Conservation (phyloP, 1,140 invertebrate genomes). For the Drosophila sp. region DNA sequence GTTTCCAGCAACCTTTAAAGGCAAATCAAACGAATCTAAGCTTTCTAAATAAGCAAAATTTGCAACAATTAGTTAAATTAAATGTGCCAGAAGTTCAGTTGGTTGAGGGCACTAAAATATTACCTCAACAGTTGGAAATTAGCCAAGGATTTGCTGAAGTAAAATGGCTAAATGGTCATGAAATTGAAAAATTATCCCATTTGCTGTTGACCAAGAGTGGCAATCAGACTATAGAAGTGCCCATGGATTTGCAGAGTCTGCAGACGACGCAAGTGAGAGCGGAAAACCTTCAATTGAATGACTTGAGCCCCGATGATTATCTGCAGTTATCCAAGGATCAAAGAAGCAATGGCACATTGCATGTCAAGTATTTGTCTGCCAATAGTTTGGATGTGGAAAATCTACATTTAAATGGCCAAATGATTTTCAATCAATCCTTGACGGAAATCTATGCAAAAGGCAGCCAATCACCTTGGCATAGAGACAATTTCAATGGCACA, state of each 20-base stretch:
- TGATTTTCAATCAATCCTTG: conserved; percentile 50
- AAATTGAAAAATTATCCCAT: conserved; percentile 73
- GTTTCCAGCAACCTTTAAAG: conserved; percentile 78
- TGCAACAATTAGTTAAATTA: conserved; percentile 65
- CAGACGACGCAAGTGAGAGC: conserved; percentile 33
- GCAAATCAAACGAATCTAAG: conserved; percentile 63
- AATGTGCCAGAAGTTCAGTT: conserved; percentile 67
- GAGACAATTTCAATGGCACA: conserved; percentile 61
- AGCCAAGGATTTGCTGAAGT: conserved; percentile 65
- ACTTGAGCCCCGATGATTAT: conserved; percentile 31
- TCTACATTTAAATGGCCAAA: conserved; percentile 53
- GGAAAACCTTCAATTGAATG: conserved; percentile 37
- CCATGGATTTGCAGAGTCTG: conserved; percentile 51
- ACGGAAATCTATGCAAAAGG: conserved; percentile 52
- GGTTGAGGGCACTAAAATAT: conserved; percentile 57
- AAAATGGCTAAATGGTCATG: conserved; percentile 82
- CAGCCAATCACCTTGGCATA: conserved; percentile 36
- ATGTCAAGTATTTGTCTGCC: conserved; percentile 36
- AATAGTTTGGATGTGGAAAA: conserved; percentile 35
- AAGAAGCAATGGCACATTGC: conserved; percentile 35
- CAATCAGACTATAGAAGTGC: conserved; percentile 79
- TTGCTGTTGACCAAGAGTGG: conserved; percentile 72
- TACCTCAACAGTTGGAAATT: conserved; percentile 66
- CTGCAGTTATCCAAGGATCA: conserved; percentile 40
- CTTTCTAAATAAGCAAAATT: conserved; percentile 64